Conservation (phyloP, 2,888 invertebrate species). For the Pinctada fucata region DNA sequence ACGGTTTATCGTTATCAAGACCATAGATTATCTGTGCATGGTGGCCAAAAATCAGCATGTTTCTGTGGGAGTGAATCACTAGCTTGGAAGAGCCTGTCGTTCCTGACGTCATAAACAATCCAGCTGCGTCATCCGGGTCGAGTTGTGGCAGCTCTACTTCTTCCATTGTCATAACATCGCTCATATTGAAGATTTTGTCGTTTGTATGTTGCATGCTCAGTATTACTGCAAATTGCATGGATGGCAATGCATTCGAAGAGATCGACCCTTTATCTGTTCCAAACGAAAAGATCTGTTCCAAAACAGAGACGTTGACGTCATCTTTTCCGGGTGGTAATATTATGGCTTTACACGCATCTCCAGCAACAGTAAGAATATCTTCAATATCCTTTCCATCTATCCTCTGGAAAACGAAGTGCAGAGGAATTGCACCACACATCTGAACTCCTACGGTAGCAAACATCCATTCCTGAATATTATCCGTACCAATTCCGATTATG, state of each 20-base stretch:
- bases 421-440: neutral
- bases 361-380: neutral
- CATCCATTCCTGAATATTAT: neutral
- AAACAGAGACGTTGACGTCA: neutral
- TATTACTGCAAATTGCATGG: too few relatives aligned
- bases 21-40: neutral
- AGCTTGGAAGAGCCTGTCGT: neutral
- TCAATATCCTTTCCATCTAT: constrained; percentile 1
- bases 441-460: constrained; percentile 1
- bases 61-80: neutral
- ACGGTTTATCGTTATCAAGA: too few relatives aligned
- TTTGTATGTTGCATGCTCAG: too few relatives aligned
- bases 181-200: neutral
- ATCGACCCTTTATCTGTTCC: too few relatives aligned
- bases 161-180: neutral
- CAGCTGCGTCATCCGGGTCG: neutral
- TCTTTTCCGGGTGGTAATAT: neutral
- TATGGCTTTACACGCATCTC: neutral
- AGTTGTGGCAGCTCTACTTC: neutral
- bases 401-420: neutral
- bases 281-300: too few relatives aligned
- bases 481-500: neutral
- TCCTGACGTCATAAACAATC: neutral
- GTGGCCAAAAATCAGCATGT: neutral
- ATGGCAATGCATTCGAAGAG: too few relatives aligned